Evolutionary conservation across 2,113 vertebrate species (phyloP).

Genomic region (Platysternon megacephalum): DNA sequence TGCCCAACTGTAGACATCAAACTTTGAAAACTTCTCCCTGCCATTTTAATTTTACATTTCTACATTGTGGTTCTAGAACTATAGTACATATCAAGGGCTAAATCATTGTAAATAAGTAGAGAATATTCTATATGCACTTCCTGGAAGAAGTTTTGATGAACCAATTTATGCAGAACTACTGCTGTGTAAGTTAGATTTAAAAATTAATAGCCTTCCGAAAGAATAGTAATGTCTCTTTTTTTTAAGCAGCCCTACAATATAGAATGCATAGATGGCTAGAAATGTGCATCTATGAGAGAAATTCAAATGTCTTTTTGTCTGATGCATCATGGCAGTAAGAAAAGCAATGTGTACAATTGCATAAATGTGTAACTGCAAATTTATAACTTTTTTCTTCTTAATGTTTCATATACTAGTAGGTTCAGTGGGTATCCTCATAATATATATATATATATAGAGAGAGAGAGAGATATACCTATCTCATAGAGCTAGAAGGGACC

Average conservation of each 20-base stretch:
- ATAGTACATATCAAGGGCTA: fast-evolving
- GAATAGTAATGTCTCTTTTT: not conserved
- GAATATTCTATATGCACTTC: not conserved
- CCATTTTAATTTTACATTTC: not conserved
- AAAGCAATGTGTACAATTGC: constrained; percentile 8
- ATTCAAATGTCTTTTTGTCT: not conserved
- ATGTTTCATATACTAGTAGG: constrained; percentile 30
- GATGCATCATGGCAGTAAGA: not conserved
- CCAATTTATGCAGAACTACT: not conserved
- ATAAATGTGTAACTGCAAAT: constrained; percentile 35
- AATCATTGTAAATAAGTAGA: not conserved
- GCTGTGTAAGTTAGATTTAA: not conserved
- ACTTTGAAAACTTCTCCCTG: not conserved
- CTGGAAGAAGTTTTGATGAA: not conserved
- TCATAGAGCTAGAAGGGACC: too few relatives aligned
- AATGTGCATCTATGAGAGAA: not conserved
- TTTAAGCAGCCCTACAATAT: not conserved
- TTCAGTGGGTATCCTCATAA: constrained; percentile 13
- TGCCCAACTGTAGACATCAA: not conserved
- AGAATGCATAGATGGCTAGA: not conserved
- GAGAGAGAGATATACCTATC: too few relatives aligned
- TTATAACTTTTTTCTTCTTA: constrained; percentile 51
- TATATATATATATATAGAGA: constrained; percentile 51
- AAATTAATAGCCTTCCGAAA: not conserved
- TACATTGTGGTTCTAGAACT: not conserved